These are phyloP conservation scores for Danionella dracula DNA, from an alignment of 2,797 vertebrate genomes.

Conservation along the genomic window DNA sequence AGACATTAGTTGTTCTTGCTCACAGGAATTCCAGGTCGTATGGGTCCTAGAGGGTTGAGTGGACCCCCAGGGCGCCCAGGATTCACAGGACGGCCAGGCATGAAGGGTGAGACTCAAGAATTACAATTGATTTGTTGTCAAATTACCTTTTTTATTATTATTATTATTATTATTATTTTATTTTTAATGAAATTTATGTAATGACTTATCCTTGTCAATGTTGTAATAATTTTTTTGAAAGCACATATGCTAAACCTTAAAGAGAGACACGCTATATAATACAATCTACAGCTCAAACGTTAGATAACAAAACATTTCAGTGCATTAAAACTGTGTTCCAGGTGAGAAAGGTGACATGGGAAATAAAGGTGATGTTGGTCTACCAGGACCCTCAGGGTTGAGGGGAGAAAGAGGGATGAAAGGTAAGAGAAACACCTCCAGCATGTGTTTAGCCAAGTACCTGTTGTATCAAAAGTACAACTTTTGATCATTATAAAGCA, in stretches of 20 bases:
- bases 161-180: too few relatives aligned
- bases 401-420: constrained; percentile 59
- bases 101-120: constrained; percentile 57
- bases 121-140: too few relatives aligned
- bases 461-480: too few relatives aligned
- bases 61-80: constrained; percentile 57
- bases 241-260: too few relatives aligned
- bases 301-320: too few relatives aligned
- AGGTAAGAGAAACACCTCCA: constrained; percentile 46
- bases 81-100: constrained; percentile 51
- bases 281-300: too few relatives aligned
- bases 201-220: too few relatives aligned
- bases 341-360: constrained; percentile 64
- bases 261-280: too few relatives aligned
- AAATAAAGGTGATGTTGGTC: constrained; percentile 51
- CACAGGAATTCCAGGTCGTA: constrained; percentile 54
- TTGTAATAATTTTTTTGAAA: too few relatives aligned
- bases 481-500: too few relatives aligned
- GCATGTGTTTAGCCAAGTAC: neutral
- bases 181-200: too few relatives aligned
- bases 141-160: too few relatives aligned
- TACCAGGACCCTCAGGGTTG: constrained; percentile 41
- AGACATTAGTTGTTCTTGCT: neutral
- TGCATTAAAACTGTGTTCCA: constrained; percentile 18
- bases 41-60: constrained; percentile 52